Base-by-base conservation (phyloP, 2,113 vertebrate species). In the Phodopus roborovskii region DNA sequence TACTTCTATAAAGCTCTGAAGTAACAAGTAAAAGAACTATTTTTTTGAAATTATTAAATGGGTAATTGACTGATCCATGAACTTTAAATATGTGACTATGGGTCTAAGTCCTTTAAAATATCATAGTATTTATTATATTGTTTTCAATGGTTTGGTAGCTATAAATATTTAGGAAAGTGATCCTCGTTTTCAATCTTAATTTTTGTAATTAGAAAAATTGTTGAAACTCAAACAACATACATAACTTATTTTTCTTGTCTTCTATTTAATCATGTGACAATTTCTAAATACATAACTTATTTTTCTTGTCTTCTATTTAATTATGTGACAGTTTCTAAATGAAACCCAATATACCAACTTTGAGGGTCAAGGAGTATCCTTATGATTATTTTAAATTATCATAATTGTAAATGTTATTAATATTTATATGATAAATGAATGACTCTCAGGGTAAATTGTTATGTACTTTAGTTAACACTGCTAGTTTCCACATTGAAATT, bases 41-140 rank as follows among this genome's bases (percentile, higher is more conserved):
- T 36, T 33, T 82, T 92, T 48, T n/a, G 71, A 68, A 96, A 90
- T 95, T 75, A 73, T 2, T 93, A 42, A 88, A 90, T 96, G 71
- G 36, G 79, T 85, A 90, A 95, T 71, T 94, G 58, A 81, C 28
- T 81, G 36, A 10, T 64, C 39, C 87, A 53, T 93, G 36, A 19
- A 90, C 87, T 95, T 93, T 75, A 90, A 81, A 28, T 28, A 39
- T 84, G 22, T 68, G 17, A 36, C 3, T 88, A 88, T 77, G 7
- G 62, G 85, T 95, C 62, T 84, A 30, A 92, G 26, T 24, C 58
- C 91, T 75, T 92, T 33, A 92, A 91, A 68, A 56, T 48, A 42
- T 1, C 22, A 71, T 1, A 70, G 8, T 71, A 82, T 71, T 94
- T 81, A 2, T 11, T 66, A 66, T 82, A 39, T 77, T 88, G 20